phyloP scores from a whole-genome alignment of 2,888 invertebrate genomes.

The Ypsolopha scabrella region DNA sequence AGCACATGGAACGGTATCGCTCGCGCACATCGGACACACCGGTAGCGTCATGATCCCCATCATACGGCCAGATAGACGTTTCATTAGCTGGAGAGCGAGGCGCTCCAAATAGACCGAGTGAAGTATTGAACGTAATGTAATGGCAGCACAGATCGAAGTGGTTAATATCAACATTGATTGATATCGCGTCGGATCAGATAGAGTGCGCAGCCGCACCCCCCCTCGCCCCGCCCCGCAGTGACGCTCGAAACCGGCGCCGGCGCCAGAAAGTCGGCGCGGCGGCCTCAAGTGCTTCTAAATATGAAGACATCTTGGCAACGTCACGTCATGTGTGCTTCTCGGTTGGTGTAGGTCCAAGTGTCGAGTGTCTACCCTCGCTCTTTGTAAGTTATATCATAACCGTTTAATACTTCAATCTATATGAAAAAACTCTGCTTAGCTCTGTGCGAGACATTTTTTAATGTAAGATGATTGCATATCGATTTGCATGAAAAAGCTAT shows the following conservation, averaged over 20 bases:
- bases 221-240: background rate
- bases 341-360: slow-evolving; percentile 19
- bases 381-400: no score
- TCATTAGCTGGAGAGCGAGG: no score
- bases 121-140: background rate
- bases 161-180: slow-evolving; percentile 32
- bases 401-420: no score
- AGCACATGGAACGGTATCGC: no score
- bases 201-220: slow-evolving; percentile 8
- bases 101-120: background rate
- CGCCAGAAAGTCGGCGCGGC: slow-evolving; percentile 10
- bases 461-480: no score
- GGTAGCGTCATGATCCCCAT: no score
- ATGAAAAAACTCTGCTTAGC: no score
- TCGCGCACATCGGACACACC: no score
- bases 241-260: background rate
- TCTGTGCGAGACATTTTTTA: no score
- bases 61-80: no score
- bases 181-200: slow-evolving; percentile 36
- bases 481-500: no score
- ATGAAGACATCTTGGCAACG: slow-evolving; percentile 9
- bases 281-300: slow-evolving; percentile 40
- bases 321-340: slow-evolving; percentile 13
- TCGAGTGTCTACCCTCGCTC: no score
- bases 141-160: background rate